A percentile compares a stretch with the other conserved stretches of the same genome.
These are phyloP conservation scores for Kryphioiulus occultus DNA, from an alignment of 2,888 invertebrate genomes.

Conservation along the genomic window DNA sequence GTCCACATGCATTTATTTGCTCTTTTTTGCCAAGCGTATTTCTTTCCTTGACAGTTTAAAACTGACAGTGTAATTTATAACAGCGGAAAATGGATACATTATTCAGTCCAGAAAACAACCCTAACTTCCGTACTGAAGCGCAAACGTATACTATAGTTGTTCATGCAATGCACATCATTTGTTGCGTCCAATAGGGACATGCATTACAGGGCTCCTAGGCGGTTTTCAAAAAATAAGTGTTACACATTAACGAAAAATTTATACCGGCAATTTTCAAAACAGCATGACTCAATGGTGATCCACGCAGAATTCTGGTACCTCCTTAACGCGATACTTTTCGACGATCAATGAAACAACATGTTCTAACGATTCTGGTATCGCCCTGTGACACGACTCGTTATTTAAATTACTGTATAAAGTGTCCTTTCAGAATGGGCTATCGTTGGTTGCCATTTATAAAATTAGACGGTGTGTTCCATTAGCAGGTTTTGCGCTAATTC, in stretches of 20 bases:
- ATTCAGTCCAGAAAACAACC: not conserved
- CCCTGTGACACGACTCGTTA: not conserved
- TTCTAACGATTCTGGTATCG: not conserved
- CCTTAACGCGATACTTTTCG: not conserved
- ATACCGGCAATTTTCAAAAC: not conserved
- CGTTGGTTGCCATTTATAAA: not conserved
- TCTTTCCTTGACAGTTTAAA: not conserved
- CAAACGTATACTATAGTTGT: not conserved
- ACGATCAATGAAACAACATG: not conserved
- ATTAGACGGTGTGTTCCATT: not conserved
- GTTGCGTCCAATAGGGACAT: not conserved
- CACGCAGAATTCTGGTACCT: not conserved
- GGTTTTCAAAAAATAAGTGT: not conserved
- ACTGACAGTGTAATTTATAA: not conserved
- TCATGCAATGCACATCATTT: not conserved
- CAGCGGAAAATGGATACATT: not conserved
- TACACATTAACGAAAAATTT: not conserved
- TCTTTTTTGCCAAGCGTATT: not conserved
- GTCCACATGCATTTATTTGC: not conserved
- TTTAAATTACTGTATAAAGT: not conserved
- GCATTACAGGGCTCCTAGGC: not conserved
- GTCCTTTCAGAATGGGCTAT: not conserved
- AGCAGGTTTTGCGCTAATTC: not conserved
- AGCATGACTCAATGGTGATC: not conserved
- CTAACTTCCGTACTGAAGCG: not conserved